phyloP scores from a whole-genome alignment of 2,888 invertebrate species.

The Eurytoma californica region DNA sequence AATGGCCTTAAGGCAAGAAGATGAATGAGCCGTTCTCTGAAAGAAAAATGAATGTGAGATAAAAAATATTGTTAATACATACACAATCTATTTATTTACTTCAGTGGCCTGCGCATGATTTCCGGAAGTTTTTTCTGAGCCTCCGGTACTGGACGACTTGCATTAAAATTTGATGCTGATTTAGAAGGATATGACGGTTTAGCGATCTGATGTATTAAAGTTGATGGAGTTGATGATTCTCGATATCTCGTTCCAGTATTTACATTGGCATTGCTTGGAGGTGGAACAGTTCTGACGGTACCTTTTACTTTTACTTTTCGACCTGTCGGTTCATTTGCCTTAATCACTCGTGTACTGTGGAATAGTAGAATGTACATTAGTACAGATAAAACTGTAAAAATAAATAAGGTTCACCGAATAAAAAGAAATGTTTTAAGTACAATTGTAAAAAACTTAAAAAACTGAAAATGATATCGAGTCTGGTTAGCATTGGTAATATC shows the following conservation, averaged over 20 bases:
- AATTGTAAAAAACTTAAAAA: no score
- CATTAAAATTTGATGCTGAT: constrained; percentile 72
- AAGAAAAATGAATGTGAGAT: no score
- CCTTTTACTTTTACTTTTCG: constrained; percentile 88
- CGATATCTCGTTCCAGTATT: not conserved
- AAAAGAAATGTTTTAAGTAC: no score
- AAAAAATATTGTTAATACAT: no score
- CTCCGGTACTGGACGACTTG: constrained; percentile 65
- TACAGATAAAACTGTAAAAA: not conserved
- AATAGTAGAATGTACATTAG: not conserved
- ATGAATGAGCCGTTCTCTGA: constrained; percentile 95
- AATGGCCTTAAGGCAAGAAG: constrained; percentile 93
- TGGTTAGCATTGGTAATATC: no score
- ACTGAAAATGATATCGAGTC: no score
- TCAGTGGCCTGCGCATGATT: constrained; percentile 84
- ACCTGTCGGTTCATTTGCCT: constrained; percentile 92
- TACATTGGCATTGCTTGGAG: constrained; percentile 68
- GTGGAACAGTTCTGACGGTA: constrained; percentile 64
- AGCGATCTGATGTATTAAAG: constrained; percentile 71
- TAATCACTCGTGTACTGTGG: constrained; percentile 87
- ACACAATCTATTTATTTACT: constrained; percentile 75
- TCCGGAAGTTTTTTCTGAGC: constrained; percentile 75
- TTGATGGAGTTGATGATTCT: constrained; percentile 63
- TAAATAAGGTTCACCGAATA: no score
- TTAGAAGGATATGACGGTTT: constrained; percentile 76